These are phyloP conservation scores for Bradypus variegatus DNA, from an alignment of 2,797 vertebrate species.

Conservation along the genomic window DNA sequence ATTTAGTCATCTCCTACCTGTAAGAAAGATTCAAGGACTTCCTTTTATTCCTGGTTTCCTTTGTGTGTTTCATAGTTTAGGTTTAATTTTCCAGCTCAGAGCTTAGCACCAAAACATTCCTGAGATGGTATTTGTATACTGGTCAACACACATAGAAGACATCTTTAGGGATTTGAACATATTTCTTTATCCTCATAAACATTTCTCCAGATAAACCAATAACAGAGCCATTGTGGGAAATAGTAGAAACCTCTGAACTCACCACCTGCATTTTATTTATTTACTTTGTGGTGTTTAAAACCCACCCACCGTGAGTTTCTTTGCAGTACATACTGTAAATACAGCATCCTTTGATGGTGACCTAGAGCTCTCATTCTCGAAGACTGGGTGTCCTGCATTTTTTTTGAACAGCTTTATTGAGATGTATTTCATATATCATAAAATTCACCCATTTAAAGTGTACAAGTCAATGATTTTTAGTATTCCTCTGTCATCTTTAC, in stretches of 20 bases:
- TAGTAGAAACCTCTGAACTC: neutral
- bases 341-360: neutral
- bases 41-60: neutral
- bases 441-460: neutral
- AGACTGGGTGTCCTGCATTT: neutral
- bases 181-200: neutral
- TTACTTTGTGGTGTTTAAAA: conserved; percentile 17
- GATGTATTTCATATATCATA: neutral
- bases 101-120: neutral
- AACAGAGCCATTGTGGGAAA: neutral
- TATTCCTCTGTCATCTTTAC: neutral
- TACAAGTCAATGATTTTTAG: neutral
- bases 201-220: neutral
- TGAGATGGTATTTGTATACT: neutral
- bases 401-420: neutral
- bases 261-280: neutral
- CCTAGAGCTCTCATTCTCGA: neutral
- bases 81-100: neutral
- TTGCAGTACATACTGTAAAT: neutral
- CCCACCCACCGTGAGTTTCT: neutral
- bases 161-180: neutral
- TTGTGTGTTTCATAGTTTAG: neutral
- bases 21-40: neutral
- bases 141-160: neutral
- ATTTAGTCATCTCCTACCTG: neutral